Evolutionary conservation across 2,888 invertebrate species (phyloP), one percentile per base, ranked within the genome.

Genomic region (Calameuta idolon): DNA sequence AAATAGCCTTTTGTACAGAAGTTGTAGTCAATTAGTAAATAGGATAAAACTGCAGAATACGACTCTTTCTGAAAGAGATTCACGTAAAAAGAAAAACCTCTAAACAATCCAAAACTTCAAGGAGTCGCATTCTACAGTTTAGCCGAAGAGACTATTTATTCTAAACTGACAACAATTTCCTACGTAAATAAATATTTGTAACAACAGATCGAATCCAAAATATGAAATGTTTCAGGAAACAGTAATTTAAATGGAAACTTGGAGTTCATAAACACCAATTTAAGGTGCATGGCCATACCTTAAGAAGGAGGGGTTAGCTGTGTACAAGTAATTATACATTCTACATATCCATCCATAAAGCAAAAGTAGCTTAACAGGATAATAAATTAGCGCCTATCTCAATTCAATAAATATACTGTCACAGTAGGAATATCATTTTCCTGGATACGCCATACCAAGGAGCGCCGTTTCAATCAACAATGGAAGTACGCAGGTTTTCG

Each of bases 401-500:
- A 33, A 71, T 71, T 15, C 71, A 31, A 71, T 34, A 71, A 31
- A 11, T 71, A 30, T 71, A 71, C 31, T 31, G 71, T 33, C 33
- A 33, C 71, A 71, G 33, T 33, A 33, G 12, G 4, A 34, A 71
- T 71, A 31, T 12, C 12, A 31, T 71, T 71, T 71, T 12, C 12
- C 3, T 33, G 33, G 33, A 33, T 33, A 33, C 33, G 33, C 71
- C 33, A 71, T 34, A 34, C 31, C 31, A 34, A 71, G 31, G 71
- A 11, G 31, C 31, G 31, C 71, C 34, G 71, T 71, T 31, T 33
- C 5, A 15, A 34, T 71, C 71, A 71, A 71, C 71, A 71, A 71
- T 71, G 71, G 71, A 71, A 71, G 71, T 12, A 34, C 71, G 31
- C 71, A 71, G 31, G 71, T 34, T 33, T 15, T 71, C 71, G 5